Evolutionary conservation across 2,797 vertebrate species (phyloP).

Genomic region (Dendrocincla fuliginosa): DNA sequence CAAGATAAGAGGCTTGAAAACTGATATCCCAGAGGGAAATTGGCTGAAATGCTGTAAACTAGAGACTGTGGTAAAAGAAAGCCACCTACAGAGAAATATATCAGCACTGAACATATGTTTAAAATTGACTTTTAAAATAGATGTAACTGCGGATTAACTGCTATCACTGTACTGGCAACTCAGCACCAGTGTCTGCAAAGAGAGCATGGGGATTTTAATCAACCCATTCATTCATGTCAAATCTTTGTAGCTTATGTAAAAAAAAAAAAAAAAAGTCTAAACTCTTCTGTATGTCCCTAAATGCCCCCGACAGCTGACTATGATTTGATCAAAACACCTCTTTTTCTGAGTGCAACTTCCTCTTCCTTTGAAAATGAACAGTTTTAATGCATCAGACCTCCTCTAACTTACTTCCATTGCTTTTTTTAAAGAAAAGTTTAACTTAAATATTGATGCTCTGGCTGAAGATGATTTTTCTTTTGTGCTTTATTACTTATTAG

Average conservation of each 20-base stretch:
- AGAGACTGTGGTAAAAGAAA: conserved; percentile 31
- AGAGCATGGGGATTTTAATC: conserved; percentile 20
- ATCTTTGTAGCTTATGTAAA: conserved; percentile 4
- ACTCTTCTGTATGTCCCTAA: not conserved
- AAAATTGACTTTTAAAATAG: conserved; percentile 68
- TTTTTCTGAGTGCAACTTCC: not conserved
- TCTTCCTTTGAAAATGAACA: conserved; percentile 9
- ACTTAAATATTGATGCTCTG: conserved; percentile 27
- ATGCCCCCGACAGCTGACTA: conserved; percentile 25
- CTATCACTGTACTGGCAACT: conserved; percentile 30
- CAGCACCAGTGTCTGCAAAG: not conserved
- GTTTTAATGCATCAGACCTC: not conserved
- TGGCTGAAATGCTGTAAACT: conserved; percentile 42
- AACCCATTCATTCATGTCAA: conserved; percentile 27
- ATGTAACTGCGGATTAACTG: conserved; percentile 41
- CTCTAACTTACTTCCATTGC: conserved; percentile 8
- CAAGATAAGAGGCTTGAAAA: conserved; percentile 53
- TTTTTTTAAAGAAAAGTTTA: conserved; percentile 18
- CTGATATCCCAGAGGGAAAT: conserved; percentile 49
- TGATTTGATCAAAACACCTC: conserved; percentile 37
- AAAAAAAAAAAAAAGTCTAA: not conserved
- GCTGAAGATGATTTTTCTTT: conserved; percentile 7
- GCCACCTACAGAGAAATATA: conserved; percentile 48
- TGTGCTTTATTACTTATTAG: not conserved
- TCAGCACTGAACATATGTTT: conserved; percentile 55